Conservation (phyloP, 2,113 vertebrate species). For the Pachyramphus minor region DNA sequence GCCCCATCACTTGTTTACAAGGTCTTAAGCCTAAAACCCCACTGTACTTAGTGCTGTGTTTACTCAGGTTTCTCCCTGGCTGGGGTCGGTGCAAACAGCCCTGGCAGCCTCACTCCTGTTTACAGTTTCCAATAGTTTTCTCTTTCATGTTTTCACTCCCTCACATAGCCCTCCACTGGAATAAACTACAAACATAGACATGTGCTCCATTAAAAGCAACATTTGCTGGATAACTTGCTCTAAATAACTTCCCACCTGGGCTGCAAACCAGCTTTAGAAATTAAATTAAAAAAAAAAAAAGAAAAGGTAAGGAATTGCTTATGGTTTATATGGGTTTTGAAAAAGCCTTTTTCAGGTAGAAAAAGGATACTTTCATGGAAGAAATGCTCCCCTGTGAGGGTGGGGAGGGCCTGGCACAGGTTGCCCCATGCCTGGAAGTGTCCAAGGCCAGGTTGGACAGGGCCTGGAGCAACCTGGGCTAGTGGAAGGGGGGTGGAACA, state of each 20-base stretch:
- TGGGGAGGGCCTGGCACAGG: background rate
- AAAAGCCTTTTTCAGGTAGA: background rate
- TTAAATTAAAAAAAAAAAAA: background rate
- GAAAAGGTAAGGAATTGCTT: background rate
- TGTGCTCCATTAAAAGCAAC: background rate
- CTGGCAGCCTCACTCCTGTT: conserved; percentile 15
- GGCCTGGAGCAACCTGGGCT: background rate
- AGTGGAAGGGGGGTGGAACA: rapidly evolving
- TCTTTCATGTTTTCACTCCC: conserved; percentile 38
- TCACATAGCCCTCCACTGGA: background rate
- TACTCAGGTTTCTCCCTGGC: conserved; percentile 28
- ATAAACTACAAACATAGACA: background rate
- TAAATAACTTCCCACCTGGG: background rate
- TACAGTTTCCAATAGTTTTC: conserved; percentile 22
- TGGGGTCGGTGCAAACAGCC: conserved; percentile 26
- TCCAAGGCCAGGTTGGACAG: rapidly evolving
- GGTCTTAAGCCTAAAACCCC: background rate
- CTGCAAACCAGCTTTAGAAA: background rate
- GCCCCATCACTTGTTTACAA: background rate
- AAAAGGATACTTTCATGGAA: background rate
- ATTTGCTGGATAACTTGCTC: background rate
- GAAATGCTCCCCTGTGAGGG: background rate
- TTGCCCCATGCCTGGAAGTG: background rate
- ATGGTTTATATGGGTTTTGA: background rate
- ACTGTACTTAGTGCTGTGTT: background rate